Conservation (phyloP, 2,888 invertebrate species). For the Alviniconcha strummeri region DNA sequence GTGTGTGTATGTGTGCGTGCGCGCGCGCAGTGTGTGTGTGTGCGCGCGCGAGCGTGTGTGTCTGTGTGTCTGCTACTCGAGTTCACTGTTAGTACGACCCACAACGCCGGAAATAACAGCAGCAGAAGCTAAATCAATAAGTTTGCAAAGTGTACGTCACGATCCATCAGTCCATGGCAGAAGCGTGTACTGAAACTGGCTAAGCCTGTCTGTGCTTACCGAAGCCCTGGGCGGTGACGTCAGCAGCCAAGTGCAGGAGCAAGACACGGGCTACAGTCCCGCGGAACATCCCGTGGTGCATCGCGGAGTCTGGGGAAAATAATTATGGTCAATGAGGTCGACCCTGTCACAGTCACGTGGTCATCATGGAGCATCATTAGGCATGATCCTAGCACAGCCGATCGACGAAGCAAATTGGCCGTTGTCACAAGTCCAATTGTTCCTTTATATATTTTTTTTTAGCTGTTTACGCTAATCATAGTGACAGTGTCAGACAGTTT, state of each 20-base stretch:
- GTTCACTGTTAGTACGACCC: too few relatives aligned
- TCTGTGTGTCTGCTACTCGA: not conserved
- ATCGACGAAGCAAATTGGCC: not conserved
- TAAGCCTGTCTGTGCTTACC: too few relatives aligned
- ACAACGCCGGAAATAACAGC: not conserved
- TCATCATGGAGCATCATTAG: too few relatives aligned
- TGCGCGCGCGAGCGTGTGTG: not conserved
- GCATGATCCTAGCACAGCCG: not conserved
- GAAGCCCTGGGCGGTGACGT: too few relatives aligned
- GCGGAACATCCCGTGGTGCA: too few relatives aligned
- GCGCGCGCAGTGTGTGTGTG: not conserved
- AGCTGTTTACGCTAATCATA: not conserved
- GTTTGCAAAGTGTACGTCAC: not conserved
- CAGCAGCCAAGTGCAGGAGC: too few relatives aligned
- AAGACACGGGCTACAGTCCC: too few relatives aligned
- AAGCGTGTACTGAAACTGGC: not conserved
- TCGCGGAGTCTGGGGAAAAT: too few relatives aligned
- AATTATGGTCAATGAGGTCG: too few relatives aligned
- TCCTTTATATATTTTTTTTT: too few relatives aligned
- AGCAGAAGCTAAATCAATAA: not conserved
- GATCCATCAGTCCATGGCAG: not conserved
- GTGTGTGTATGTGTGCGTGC: slow-evolving; percentile 9
- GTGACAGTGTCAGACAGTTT: not conserved
- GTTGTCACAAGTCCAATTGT: not conserved
- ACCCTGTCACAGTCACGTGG: too few relatives aligned